Base-by-base conservation (phyloP, 2,888 invertebrate species). In the Acanthococcus lagerstroemiae region DNA sequence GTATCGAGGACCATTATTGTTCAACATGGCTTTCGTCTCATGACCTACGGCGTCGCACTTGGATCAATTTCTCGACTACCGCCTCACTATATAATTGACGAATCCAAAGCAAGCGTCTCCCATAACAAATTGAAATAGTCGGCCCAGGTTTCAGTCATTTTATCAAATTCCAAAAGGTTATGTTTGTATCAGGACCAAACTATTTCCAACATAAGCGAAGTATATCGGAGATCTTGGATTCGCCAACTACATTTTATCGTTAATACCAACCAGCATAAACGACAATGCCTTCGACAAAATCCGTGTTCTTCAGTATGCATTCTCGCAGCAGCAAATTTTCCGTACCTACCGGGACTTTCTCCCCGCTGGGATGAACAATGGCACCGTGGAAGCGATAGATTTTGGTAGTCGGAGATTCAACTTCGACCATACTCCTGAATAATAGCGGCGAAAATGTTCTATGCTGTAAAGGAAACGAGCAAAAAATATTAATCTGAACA, bases 271-370 rank as follows among this genome's bases (percentile, higher is more conserved):
- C 89, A 70, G 93, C 94, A 80, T 97, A 97, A 63, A 97, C 89
- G 56, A 96, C 94, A 74, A 97, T 88, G 67, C 96, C 97, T 76
- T 96, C 96, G 46, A 96, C 84, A 76, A 84, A 96, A 77, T 95
- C 95, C 9, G 97, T 96, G 77, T 97, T 97, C 79, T 95, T 93
- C 72, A 97, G 82, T 70, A 90, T 83, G 77, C 95, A 96, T 75
- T 95, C 96, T 73, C 96, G 81, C 69, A 97, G 83, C 71, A 97
- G 79, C 70, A 97, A 83, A 80, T 95, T 93, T 73, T 94, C 92
- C 63, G 92, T 90, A 72, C 84, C 84, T 65, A 95, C 83, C 68
- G 91, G 86, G 69, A 94, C 86, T 72, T 88, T 81, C 68, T 82
- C 81, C 25, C 90, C 90, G 72, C 85, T 81, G 15, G 88, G 85